Conservation (phyloP, 2,113 vertebrate genomes). For the Corythoichthys haematopterus region DNA sequence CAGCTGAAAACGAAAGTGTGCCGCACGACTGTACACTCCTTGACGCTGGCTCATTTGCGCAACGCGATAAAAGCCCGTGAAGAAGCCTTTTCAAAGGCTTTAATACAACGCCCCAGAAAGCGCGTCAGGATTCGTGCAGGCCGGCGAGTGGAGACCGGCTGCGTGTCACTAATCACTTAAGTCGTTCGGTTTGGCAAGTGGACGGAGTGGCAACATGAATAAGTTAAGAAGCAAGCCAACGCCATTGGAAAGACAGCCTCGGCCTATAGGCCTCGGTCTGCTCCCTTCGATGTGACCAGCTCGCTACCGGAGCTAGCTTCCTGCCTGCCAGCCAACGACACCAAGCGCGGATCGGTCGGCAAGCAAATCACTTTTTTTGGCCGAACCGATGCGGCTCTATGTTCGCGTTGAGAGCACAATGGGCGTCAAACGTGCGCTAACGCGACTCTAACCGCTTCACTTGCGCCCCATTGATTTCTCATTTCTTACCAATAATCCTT, state of each 20-base stretch:
- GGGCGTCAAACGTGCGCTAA: constrained; percentile 8
- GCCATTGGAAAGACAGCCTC: constrained; percentile 31
- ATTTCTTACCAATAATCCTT: constrained; percentile 80
- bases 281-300: constrained; percentile 48
- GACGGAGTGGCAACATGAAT: constrained; percentile 44
- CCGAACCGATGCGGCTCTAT: neutral
- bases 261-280: constrained; percentile 45
- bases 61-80: constrained; percentile 2
- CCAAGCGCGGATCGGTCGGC: neutral
- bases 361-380: neutral
- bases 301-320: constrained; percentile 39
- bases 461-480: constrained; percentile 62
- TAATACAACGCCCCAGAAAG: neutral
- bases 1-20: constrained; percentile 38
- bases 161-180: constrained; percentile 37
- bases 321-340: constrained; percentile 24
- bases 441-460: constrained; percentile 33
- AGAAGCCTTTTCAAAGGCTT: neutral
- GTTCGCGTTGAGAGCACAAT: neutral
- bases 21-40: constrained; percentile 38
- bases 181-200: constrained; percentile 35
- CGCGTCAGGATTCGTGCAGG: neutral
- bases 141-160: neutral
- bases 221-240: constrained; percentile 49
- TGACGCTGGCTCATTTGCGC: constrained; percentile 4